Percentiles rank a stretch among this genome's conserved stretches.
Evolutionary conservation across 2,888 invertebrate species (phyloP).

Genomic region (Charanyca ferruginea): DNA sequence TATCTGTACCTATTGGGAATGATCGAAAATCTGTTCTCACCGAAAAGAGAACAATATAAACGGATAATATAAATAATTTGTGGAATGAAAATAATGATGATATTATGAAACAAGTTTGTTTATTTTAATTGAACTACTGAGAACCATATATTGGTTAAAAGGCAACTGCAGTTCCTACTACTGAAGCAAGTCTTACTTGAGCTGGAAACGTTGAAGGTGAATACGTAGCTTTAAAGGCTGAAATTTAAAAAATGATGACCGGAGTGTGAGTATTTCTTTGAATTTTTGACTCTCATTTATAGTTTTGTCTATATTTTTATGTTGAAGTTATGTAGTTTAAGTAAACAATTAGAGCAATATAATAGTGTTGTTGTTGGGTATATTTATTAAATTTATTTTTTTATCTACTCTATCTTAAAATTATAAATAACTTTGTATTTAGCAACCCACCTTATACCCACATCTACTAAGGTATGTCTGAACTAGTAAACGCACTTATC

Average conservation of each 20-base stretch:
- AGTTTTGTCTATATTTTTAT: not conserved
- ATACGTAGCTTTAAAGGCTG: not conserved
- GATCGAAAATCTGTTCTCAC: not conserved
- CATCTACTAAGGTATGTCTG: too few relatives aligned
- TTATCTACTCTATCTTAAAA: too few relatives aligned
- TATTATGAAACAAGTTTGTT: conserved; percentile 19
- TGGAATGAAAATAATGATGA: conserved; percentile 1
- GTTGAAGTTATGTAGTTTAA: not conserved
- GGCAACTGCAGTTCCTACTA: not conserved
- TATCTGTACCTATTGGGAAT: not conserved
- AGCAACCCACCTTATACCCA: too few relatives aligned
- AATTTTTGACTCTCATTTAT: not conserved
- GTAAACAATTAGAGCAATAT: too few relatives aligned
- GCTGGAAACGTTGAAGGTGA: conserved; percentile 1
- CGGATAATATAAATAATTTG: not conserved
- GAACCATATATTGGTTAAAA: conserved; percentile 6
- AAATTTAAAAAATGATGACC: conserved; percentile 58
- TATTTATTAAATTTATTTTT: too few relatives aligned
- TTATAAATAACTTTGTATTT: too few relatives aligned
- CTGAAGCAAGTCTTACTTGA: not conserved
- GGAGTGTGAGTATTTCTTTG: conserved; percentile 74
- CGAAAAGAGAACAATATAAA: not conserved
- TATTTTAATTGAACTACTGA: conserved; percentile 6
- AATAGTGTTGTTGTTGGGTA: too few relatives aligned
- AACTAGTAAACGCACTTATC: too few relatives aligned